Evolutionary conservation across 2,888 invertebrate species (phyloP), one percentile per base, ranked within the genome.

Genomic region (Hypsopygia costalis): DNA sequence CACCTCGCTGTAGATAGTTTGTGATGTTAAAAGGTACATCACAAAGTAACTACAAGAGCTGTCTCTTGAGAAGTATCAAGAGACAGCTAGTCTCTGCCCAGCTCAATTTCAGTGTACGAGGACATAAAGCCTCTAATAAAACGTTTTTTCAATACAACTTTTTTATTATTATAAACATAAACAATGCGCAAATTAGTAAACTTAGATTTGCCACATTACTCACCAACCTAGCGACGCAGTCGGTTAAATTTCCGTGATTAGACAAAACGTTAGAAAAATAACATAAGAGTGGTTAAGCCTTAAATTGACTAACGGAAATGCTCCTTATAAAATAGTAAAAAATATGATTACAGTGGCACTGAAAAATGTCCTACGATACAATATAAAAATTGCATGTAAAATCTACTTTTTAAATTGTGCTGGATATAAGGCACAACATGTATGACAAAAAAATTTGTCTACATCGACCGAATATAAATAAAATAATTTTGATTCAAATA

Each of bases 131-230:
- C n/a, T n/a, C n/a, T n/a, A n/a, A n/a, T n/a, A n/a, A n/a, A 16
- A 16, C 4, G 16, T 3, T 4, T 16, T n/a, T 25, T 25, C 60
- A 73, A 75, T 71, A 68, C 70, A 75, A 69, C 62, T 68, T 80
- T 69, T 85, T 82, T 82, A 80, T 82, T 69, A 60, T 74, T 76
- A 75, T 85, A 83, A 87, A 85, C 81, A 77, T 82, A 76, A 83
- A 85, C 82, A 79, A 78, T 83, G 83, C 79, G 85, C 79, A 85
- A 82, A 85, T 81, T 72, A 80, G 71, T 71, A 69, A 69, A 70
- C 56, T 52, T 59, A 68, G 63, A 75, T 75, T 73, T 71, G 74
- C 71, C 52, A 69, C 65, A 69, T 67, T 68, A 67, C 56, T 54
- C 54, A 51, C 41, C 58, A 60, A 59, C 62, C 57, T 51, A 52